Percentiles rank a stretch among this genome's conserved stretches.
These are phyloP conservation scores for Rhabdornis inornatus DNA, from an alignment of 2,113 vertebrate species.

Conservation along the genomic window DNA sequence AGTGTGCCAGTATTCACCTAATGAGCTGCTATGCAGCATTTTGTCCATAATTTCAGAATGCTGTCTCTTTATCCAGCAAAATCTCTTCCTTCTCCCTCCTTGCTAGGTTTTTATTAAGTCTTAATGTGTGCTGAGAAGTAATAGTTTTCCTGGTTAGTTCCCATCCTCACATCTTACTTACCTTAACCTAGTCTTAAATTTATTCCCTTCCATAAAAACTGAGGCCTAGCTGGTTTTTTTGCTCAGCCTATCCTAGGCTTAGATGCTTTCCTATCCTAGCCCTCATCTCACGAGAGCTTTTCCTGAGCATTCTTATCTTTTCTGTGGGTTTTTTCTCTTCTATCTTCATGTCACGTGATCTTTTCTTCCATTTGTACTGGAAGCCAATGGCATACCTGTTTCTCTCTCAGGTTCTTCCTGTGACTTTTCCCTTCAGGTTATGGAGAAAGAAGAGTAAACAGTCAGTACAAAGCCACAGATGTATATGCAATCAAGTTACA, in stretches of 20 bases:
- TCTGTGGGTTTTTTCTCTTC: not conserved
- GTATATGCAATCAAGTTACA: not conserved
- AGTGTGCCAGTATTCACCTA: not conserved
- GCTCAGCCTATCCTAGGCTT: not conserved
- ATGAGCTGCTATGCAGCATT: not conserved
- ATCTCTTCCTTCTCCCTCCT: not conserved
- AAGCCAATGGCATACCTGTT: not conserved
- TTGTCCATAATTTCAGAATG: not conserved
- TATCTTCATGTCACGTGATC: not conserved
- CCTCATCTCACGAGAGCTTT: not conserved
- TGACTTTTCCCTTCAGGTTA: not conserved
- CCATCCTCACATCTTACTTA: not conserved
- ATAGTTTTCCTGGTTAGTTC: not conserved
- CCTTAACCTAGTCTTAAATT: not conserved
- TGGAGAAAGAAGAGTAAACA: not conserved
- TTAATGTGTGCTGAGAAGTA: not conserved
- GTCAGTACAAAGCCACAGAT: not conserved
- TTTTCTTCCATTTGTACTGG: not conserved
- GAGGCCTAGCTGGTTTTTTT: not conserved
- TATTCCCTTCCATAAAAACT: not conserved
- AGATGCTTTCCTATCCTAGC: not conserved
- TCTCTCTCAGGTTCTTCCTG: not conserved
- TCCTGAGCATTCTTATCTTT: not conserved
- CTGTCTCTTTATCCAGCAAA: not conserved
- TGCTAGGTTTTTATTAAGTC: not conserved